Base-by-base conservation (phyloP, 2,113 vertebrate species). In the Camelus dromedarius region DNA sequence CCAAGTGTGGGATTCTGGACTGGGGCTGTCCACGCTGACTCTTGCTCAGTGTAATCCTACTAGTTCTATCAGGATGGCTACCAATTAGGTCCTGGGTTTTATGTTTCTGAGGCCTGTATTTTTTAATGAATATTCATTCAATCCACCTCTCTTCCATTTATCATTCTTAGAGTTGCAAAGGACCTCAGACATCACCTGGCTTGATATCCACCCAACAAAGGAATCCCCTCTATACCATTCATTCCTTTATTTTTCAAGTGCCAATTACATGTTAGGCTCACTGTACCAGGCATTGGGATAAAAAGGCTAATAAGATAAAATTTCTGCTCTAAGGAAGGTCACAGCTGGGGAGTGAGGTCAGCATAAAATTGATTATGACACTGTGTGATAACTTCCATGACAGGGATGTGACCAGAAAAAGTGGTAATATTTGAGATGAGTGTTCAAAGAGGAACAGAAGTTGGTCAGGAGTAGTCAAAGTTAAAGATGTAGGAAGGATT, bases 161-260 rank as follows among this genome's bases (percentile, higher is more conserved):
- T 64, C 19, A 56, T 64, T 89, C 30, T 77, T 84, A 46, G 28
- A 89, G 54, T 54, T 84, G n/a, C 46, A 46, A 93, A n/a, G 38
- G 32, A 62, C 28, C 38, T 81, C 24, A 30, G 48, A 91, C 14
- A 89, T 64, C 13, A 76, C n/a, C 26, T 50, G 66, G 35, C 26
- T 32, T 85, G 72, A 80, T 69, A 81, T 1, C 24, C 1, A 30
- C 5, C 30, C 38, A 83, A 50, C 60, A 77, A 79, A 95, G n/a
- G 56, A 56, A 77, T 38, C 28, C 6, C 1, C 26, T 82, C 54
- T 60, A 38, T 22, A 72, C 11, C 22, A 67, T 28, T 73, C 35
- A 75, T 85, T 84, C 16, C 15, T 91, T 66, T 81, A 26, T 35
- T 90, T 93, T 94, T 85, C 35, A 92, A 89, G 26, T 76, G 18